Evolutionary conservation across 2,113 vertebrate genomes (phyloP), one percentile per base, ranked within the genome.

Genomic region (Trematomus loennbergii): DNA sequence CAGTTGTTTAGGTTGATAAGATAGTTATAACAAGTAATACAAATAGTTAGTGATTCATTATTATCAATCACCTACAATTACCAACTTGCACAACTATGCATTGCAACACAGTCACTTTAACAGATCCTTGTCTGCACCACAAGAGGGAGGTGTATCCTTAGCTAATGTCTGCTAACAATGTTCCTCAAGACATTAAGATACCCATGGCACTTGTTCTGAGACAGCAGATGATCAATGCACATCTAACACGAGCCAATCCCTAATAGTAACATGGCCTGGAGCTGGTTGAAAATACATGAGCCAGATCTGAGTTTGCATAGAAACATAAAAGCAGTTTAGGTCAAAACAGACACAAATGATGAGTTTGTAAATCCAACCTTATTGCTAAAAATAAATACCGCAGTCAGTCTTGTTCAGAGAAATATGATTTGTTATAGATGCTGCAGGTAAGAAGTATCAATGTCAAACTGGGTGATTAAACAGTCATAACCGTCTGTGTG

Each of bases 61-160:
- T 49, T 66, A 16, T 62, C 55, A 29, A 53, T 43, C 36, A 17
- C 1, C 18, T 43, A 29, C 6, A 66, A 40, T 54, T 13, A 36
- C 36, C 16, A 70, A 33, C n/a, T 12, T 15, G 10, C 13, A 12
- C 16, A 50, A 64, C 12, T 12, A 8, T 16, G 62, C 9, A 15
- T 7, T 22, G 4, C 12, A 49, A 43, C 20, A n/a, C 12, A 18
- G 16, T 40, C 36, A 40, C 48, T 45, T 9, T 18, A 45, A 68
- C 43, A 60, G 43, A 40, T 40, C 20, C 12, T 64, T 17, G 1
- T 63, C 64, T 43, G 55, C 12, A 48, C 77, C 90, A 87, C 87
- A 81, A 82, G 86, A 87, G 85, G 88, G 84, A 45, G 77, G 20
- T 83, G 53, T 72, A 49, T 22, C 22, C 61, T 59, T 49, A 36